These are phyloP conservation scores for Amiota mariae DNA, from an alignment of 2,888 invertebrate species.

Conservation along the genomic window DNA sequence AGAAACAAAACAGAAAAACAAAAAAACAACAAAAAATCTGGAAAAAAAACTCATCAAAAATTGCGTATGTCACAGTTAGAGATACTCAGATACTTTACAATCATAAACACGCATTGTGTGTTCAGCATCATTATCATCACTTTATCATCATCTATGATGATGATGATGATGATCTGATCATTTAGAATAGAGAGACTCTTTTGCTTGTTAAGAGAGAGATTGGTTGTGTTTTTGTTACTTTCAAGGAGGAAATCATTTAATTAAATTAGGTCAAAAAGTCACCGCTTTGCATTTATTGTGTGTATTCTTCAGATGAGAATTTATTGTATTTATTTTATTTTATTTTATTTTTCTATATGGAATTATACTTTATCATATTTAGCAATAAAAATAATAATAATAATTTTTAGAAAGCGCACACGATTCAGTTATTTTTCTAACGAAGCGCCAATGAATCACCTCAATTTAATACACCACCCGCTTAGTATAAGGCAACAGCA, in stretches of 20 bases:
- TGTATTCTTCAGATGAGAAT: too few species aligned
- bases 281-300: conserved; percentile 2
- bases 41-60: neutral
- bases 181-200: neutral
- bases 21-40: too few species aligned
- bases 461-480: conserved; percentile 12
- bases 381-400: neutral
- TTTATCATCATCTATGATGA: conserved; percentile 4
- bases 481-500: conserved; percentile 5
- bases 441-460: conserved; percentile 42
- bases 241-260: conserved; percentile 58
- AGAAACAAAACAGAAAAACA: neutral
- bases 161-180: neutral
- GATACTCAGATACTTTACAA: too few species aligned
- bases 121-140: neutral
- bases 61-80: neutral
- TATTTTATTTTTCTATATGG: too few species aligned
- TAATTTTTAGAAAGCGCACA: conserved; percentile 19
- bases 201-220: too few species aligned
- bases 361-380: neutral
- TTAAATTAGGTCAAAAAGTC: conserved; percentile 57
- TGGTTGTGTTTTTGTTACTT: conserved; percentile 9
- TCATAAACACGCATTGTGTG: neutral
- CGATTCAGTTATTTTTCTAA: conserved; percentile 46
- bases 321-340: too few species aligned